A percentile compares a stretch with the other conserved stretches of the same genome.
Evolutionary conservation across 2,888 invertebrate species (phyloP).

Genomic region (Entomobrya multifasciata): DNA sequence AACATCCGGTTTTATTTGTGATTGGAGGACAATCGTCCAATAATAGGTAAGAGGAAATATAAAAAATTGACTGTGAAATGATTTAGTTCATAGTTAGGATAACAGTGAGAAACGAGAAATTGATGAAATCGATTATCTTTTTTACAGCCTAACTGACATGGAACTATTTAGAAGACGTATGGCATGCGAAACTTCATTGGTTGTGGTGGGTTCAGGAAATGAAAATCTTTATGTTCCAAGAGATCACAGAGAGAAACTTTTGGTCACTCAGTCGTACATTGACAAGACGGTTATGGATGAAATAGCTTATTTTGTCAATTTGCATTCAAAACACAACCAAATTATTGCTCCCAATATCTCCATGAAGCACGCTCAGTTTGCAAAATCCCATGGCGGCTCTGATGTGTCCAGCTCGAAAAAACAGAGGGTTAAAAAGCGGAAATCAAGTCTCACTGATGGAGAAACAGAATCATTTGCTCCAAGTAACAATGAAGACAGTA

Average conservation of each 20-base stretch:
- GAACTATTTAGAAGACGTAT: slow-evolving; percentile 89
- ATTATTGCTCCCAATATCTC: slow-evolving; percentile 45
- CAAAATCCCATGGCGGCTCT: slow-evolving; percentile 33
- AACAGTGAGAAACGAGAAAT: no score
- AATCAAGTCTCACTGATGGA: not conserved
- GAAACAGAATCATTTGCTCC: not conserved
- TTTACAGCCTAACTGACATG: slow-evolving; percentile 86
- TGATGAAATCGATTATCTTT: no score
- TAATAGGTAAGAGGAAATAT: slow-evolving; percentile 82
- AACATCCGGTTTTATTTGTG: slow-evolving; percentile 89
- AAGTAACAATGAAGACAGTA: not conserved
- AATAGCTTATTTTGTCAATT: slow-evolving; percentile 74
- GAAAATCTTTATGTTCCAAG: slow-evolving; percentile 87
- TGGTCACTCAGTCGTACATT: slow-evolving; percentile 90
- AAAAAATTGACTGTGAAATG: not conserved
- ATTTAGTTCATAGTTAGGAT: no score
- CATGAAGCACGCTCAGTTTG: slow-evolving; percentile 12
- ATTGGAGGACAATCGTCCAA: slow-evolving; percentile 88
- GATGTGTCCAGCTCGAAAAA: slow-evolving; percentile 31
- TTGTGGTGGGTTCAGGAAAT: slow-evolving; percentile 91
- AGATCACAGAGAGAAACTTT: slow-evolving; percentile 87
- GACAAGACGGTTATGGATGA: slow-evolving; percentile 87
- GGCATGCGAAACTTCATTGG: slow-evolving; percentile 87
- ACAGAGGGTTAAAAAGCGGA: slow-evolving; percentile 40
- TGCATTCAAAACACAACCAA: slow-evolving; percentile 68